phyloP scores from a whole-genome alignment of 92 coral and sea anemone genomes.

The Pocillopora meandrina region DNA sequence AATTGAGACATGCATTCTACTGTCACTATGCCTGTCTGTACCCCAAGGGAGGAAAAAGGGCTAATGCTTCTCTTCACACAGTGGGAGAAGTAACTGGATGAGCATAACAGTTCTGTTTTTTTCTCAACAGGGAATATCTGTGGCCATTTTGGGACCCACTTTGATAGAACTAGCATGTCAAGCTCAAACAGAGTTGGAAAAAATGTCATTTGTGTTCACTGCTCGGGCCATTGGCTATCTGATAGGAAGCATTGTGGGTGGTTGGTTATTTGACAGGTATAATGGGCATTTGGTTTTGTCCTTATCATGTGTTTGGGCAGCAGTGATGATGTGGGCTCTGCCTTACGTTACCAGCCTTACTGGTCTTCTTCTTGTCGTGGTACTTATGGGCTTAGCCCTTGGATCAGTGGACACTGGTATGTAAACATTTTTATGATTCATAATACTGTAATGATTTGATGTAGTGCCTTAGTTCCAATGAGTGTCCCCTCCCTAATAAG shows the following conservation, averaged over 20 bases:
- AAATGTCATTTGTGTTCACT: constrained; percentile 87
- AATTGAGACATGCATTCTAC: too few species aligned
- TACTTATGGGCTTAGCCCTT: constrained; percentile 59
- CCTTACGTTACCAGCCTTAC: constrained; percentile 69
- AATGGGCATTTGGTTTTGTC: constrained; percentile 78
- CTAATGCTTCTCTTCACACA: too few species aligned
- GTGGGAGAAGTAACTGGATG: too few species aligned
- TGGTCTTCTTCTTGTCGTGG: constrained; percentile 63
- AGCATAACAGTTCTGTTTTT: background rate
- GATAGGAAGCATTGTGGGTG: constrained; percentile 85
- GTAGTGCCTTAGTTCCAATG: background rate
- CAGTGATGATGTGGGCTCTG: constrained; percentile 68
- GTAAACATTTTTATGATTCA: background rate
- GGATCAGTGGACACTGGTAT: constrained; percentile 95
- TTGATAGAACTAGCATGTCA: constrained; percentile 77
- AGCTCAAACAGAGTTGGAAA: constrained; percentile 55
- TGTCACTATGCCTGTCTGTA: too few species aligned
- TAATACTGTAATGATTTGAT: background rate
- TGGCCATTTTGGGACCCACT: constrained; percentile 90
- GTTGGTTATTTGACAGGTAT: constrained; percentile 91
- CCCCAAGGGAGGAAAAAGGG: too few species aligned
- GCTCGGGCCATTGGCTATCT: constrained; percentile 89
- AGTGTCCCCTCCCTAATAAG: too few species aligned
- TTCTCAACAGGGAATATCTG: constrained; percentile 66
- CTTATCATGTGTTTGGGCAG: constrained; percentile 66